Conservation (phyloP, 2,113 vertebrate species). For the Cyanistes caeruleus region DNA sequence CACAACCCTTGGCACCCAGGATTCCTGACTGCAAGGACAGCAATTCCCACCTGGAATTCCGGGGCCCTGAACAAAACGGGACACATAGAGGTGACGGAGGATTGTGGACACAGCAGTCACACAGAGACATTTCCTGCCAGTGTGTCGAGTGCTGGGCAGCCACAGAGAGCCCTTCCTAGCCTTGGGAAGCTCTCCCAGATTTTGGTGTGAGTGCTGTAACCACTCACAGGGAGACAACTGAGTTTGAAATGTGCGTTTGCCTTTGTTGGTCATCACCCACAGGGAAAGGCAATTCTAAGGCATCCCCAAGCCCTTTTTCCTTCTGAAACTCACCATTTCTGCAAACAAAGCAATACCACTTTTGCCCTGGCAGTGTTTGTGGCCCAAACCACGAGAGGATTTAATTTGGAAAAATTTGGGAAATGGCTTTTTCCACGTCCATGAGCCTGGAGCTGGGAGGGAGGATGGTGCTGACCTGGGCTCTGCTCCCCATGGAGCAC, state of each 20-base stretch:
- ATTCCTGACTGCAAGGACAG: neutral
- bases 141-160: neutral
- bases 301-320: neutral
- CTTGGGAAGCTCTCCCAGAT: neutral
- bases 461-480: neutral
- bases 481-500: neutral
- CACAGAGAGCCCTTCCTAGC: neutral
- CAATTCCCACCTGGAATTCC: neutral
- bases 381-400: slow-evolving; percentile 70
- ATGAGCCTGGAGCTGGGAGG: neutral
- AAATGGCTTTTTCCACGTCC: slow-evolving; percentile 72
- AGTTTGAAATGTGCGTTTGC: neutral
- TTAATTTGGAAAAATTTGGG: neutral
- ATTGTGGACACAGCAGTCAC: neutral
- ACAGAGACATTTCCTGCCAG: neutral
- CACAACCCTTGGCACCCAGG: neutral
- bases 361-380: slow-evolving; percentile 73
- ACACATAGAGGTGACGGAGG: neutral
- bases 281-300: neutral
- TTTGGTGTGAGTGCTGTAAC: neutral
- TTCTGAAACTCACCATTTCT: slow-evolving; percentile 57
- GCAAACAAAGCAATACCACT: slow-evolving; percentile 52
- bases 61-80: neutral
- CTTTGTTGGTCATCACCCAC: neutral
- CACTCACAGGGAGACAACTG: neutral